Base-by-base conservation (phyloP, 2,113 vertebrate species). In the Corydoras maculifer region DNA sequence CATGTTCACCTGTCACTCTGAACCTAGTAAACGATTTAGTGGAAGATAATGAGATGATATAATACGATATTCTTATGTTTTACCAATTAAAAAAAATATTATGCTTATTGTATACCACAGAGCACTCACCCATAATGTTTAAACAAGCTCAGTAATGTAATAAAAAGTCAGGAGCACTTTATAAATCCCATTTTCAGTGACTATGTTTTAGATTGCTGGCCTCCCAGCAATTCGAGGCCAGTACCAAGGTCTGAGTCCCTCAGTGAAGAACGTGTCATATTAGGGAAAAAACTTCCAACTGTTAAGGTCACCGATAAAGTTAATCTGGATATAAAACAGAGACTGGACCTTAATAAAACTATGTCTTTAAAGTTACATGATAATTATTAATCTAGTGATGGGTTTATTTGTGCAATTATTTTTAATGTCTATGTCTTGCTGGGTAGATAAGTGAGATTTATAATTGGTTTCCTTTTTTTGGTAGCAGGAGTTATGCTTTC, bases 191-290 rank as follows among this genome's bases (percentile, higher is more conserved):
- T 61, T 48, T 18, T 67, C 35, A 7, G 3, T 73, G 49, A 51
- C 63, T 12, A 61, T 60, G 71, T 60, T 73, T 57, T 48, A 60
- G 49, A 67, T 61, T 51, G 35, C 48, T 10, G 61, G 64, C 30
- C 48, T 43, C 50, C 25, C 43, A 54, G 49, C 49, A 31, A 43
- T 50, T 30, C 4, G 15, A 62, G 65, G 72, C 67, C 50, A 57
- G 72, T 68, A 7, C 31, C 72, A 62, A 43, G 65, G 72, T 68
- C 64, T 73, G 65, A 14, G 30, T 68, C 64, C 61, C 51, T 67
- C 58, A 49, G 58, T 68, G 58, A 74, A 68, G 72, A 68, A 68
- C 68, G 58, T 62, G 8, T 62, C 50, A 64, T 67, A 73, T 73
- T 54, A 61, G 63, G 3, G 54, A 30, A 66, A 59, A 61, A 66